A percentile compares a stretch with the other conserved stretches of the same genome.
Conservation (phyloP, 2,113 vertebrate genomes). For the Hippopotamus amphibius region DNA sequence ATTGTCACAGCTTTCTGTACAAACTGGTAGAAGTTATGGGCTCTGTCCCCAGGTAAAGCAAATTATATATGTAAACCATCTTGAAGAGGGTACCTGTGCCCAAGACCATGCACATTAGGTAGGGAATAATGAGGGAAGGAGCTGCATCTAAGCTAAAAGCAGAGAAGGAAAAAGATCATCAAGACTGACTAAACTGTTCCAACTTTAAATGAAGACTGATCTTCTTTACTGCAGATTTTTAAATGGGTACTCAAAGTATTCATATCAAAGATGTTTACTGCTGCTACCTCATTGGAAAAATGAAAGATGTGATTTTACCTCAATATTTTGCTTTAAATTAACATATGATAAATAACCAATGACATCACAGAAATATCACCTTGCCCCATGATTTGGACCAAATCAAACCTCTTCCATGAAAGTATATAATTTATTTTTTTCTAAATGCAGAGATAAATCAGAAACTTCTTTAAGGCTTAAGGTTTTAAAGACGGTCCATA, state of each 20-base stretch:
- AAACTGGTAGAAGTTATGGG: not conserved
- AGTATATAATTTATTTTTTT: constrained; percentile 20
- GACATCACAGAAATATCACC: not conserved
- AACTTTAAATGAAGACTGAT: not conserved
- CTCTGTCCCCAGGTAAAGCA: not conserved
- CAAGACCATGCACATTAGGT: not conserved
- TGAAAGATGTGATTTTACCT: not conserved
- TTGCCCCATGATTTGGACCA: not conserved
- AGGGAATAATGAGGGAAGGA: not conserved
- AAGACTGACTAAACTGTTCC: not conserved
- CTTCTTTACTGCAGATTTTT: not conserved
- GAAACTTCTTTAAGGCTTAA: not conserved
- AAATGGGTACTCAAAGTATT: not conserved
- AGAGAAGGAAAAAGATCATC: not conserved
- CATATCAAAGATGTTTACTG: constrained; percentile 2
- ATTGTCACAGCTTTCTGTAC: not conserved
- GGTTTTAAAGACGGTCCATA: constrained; percentile 19
- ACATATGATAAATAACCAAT: not conserved
- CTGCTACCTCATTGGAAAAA: not conserved
- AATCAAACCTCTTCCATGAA: constrained; percentile 22
- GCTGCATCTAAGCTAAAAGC: not conserved
- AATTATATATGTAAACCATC: not conserved
- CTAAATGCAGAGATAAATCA: not conserved
- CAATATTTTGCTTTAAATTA: constrained; percentile 23
- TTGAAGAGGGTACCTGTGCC: not conserved